These are phyloP conservation scores for Rhynchophorus ferrugineus DNA, from an alignment of 1,140 invertebrate species.

Conservation along the genomic window DNA sequence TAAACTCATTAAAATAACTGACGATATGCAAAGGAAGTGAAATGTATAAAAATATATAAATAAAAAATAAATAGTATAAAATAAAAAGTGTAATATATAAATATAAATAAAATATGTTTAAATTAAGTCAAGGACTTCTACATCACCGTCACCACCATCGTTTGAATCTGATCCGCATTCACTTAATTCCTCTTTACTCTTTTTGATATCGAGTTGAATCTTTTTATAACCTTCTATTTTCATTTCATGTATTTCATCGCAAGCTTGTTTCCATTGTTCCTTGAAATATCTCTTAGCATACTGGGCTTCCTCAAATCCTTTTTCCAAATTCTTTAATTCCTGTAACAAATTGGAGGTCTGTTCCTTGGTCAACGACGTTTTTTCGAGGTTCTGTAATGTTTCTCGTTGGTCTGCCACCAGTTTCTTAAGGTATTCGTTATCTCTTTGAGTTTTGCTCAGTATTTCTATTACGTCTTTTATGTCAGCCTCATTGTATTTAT, in stretches of 20 bases:
- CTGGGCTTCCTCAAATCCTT: conserved; percentile 43
- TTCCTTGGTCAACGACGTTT: conserved; percentile 41
- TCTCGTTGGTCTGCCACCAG: conserved; percentile 38
- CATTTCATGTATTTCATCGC: conserved; percentile 46
- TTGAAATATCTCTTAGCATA: conserved; percentile 48
- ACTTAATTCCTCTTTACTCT: conserved; percentile 42
- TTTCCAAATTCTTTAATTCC: conserved; percentile 44
- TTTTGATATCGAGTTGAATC: conserved; percentile 42
- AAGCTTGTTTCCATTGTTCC: conserved; percentile 44
- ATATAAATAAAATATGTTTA: too few species aligned
- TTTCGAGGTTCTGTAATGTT: conserved; percentile 39
- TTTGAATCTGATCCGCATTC: too few species aligned
- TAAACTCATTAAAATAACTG: too few species aligned
- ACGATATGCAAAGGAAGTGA: too few species aligned
- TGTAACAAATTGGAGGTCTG: conserved; percentile 43
- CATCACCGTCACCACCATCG: too few species aligned
- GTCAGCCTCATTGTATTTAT: conserved; percentile 18
- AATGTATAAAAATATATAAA: too few species aligned
- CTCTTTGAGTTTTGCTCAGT: conserved; percentile 36
- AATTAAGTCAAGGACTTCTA: too few species aligned
- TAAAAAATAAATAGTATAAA: too few species aligned
- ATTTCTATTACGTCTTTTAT: conserved; percentile 17
- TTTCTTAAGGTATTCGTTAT: conserved; percentile 41
- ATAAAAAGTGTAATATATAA: too few species aligned
- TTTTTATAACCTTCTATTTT: conserved; percentile 44